phyloP scores from a whole-genome alignment of 2,113 vertebrate genomes.

The Xenotilapia longispinis region DNA sequence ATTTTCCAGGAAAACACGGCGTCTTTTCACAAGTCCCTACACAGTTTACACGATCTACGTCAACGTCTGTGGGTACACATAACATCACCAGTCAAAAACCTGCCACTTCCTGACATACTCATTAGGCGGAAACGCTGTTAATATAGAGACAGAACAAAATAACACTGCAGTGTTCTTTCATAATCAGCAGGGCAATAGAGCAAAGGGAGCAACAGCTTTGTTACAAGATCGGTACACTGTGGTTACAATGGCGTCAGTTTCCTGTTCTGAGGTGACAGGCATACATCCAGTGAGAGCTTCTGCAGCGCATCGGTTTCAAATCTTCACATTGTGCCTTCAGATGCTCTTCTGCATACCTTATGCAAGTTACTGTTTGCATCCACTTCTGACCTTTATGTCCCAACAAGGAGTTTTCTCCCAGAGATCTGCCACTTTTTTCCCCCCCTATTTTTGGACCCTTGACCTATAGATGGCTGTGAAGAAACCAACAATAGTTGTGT shows the following conservation, averaged over 20 bases:
- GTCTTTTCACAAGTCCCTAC: neutral
- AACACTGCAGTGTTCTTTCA: neutral
- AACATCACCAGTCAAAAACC: neutral
- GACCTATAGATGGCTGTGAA: neutral
- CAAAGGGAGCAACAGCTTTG: neutral
- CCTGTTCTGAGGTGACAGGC: neutral
- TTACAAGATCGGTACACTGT: neutral
- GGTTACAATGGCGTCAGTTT: neutral
- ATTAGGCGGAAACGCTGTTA: neutral
- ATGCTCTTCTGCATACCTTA: neutral
- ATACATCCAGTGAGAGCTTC: neutral
- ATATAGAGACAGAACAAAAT: neutral
- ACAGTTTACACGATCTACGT: neutral
- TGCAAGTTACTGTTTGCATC: neutral
- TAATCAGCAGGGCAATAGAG: neutral
- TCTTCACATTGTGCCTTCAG: neutral
- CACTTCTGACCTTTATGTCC: neutral
- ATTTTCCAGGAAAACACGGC: neutral
- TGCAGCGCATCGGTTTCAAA: neutral
- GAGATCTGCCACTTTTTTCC: rapidly evolving
- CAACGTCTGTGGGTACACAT: neutral
- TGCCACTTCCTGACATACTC: neutral
- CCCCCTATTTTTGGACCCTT: neutral
- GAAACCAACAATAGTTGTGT: neutral
- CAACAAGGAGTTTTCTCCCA: neutral